Base-by-base conservation (phyloP, 2,113 vertebrate species). In the Pardalotus punctatus region DNA sequence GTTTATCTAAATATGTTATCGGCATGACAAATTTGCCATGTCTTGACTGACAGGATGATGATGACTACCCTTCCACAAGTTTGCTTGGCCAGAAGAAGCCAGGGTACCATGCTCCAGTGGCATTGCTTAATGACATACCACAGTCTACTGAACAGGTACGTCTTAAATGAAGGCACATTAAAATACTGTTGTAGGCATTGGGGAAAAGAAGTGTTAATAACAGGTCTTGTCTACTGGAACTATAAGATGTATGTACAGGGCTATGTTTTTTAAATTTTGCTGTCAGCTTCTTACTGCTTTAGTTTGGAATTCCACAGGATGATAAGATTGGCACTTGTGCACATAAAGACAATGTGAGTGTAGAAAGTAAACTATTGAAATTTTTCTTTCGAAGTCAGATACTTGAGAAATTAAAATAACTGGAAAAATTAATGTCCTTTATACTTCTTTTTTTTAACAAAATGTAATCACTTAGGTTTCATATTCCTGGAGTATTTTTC, bases 41-140 rank as follows among this genome's bases (percentile, higher is more conserved):
- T 67, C 11, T 45, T 42, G 61, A 28, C 73, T 94, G 40, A 13
- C 88, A 99, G 99, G 99, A 99, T 88, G 99, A 99, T 88, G 99
- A 99, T 90, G 99, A 99, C 35, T 99, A 99, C 86, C 98, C 98
- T 17, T 98, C 99, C 36, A 99, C 99, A 67, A 99, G 99, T 97
- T 97, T 99, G 86, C 98, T 99, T 97, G 99, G 99, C 66, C 99
- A 98, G 95, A 99, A 99, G 98, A 99, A 99, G 95, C 99, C 99
- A 15, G 99, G 99, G 19, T 99, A 99, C 94, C 99, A 99, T 77
- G 99, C 99, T 40, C 99, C 99, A 6, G 99, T 99, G 97, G 99
- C 99, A 47, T 98, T 99, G 96, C 98, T 99, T 70, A 99, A 99
- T 93, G 99, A 99, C 77, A 99, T 99, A 91, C 99, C 99, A 19